These are phyloP conservation scores for Drosophila albomicans DNA, from an alignment of 1,140 invertebrate species.

Conservation along the genomic window DNA sequence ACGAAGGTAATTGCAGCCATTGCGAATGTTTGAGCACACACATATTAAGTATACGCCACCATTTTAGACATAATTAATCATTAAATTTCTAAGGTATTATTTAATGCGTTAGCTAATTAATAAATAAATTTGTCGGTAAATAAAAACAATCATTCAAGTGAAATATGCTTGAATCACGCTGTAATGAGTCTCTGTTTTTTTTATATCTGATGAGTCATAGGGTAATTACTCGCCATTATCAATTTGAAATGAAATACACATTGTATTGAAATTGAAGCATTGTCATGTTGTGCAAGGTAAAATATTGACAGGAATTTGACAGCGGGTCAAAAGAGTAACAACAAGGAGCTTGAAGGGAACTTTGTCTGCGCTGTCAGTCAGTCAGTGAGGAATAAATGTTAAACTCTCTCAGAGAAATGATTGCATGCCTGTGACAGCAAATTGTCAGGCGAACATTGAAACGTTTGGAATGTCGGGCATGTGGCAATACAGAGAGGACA, in stretches of 20 bases:
- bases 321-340: slow-evolving; percentile 15
- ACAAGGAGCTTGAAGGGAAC: slow-evolving; percentile 35
- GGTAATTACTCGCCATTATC: slow-evolving; percentile 43
- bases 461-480: slow-evolving; percentile 33
- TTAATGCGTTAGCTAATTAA: slow-evolving; percentile 9
- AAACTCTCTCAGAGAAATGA: slow-evolving; percentile 21
- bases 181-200: background rate
- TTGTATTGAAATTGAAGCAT: slow-evolving; percentile 41
- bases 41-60: background rate
- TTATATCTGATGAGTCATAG: slow-evolving; percentile 21
- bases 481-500: slow-evolving; percentile 59
- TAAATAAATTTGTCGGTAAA: background rate
- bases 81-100: background rate
- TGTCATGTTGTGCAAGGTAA: slow-evolving; percentile 39
- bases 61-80: background rate
- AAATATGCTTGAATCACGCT: slow-evolving; percentile 1
- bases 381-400: slow-evolving; percentile 67
- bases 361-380: slow-evolving; percentile 39
- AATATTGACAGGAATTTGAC: slow-evolving; percentile 66
- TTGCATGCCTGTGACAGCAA: slow-evolving; percentile 66
- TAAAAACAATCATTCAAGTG: slow-evolving; percentile 5
- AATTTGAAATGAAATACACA: slow-evolving; percentile 25
- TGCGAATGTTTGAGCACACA: slow-evolving; percentile 85
- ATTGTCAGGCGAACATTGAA: slow-evolving; percentile 61
- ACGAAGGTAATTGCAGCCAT: slow-evolving; percentile 87